Evolutionary conservation across 2,888 invertebrate genomes (phyloP), one percentile per base, ranked within the genome.

Genomic region (Dexiosoma caninum): DNA sequence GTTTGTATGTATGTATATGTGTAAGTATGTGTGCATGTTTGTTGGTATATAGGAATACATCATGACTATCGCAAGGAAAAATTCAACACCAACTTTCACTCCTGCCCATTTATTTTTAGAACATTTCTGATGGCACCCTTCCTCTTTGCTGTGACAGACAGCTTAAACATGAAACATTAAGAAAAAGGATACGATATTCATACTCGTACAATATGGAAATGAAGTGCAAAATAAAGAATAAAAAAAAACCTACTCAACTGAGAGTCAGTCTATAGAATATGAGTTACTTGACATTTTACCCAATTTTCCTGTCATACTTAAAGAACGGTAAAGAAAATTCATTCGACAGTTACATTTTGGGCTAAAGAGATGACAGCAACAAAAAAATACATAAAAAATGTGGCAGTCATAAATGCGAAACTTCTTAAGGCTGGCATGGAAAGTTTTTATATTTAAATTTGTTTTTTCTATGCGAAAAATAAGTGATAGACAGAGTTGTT

Each of bases 401-500:
- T 75, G 80, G 70, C 75, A 75, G 59, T 51, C 70, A 71, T 55
- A 64, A 70, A 66, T 44, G 44, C 35, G 30, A 51, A 71, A 23
- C 40, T 53, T 42, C 7, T 2, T 14, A 19, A 21, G 42, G 30
- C 44, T 71, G 66, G 62, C 9, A 40, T 12, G 30, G 40, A 19
- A 69, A n/a, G 21, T 59, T 37, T 19, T 55, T 55, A 19, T n/a
- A n/a, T n/a, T n/a, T n/a, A n/a, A n/a, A n/a, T 27, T 27, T 27
- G 4, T 3, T 30, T 16, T 35, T 14, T 40, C 30, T 32, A 19
- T 66, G 23, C 16, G 9, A 53, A 46, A 16, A 32, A 57, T 57
- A 44, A 69, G 51, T 76, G 76, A 79, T 66, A 76, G 80, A 71
- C 78, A 82, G 46, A 77, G 77, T 83, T 82, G 81, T 70, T 82